Evolutionary conservation across 2,888 invertebrate genomes (phyloP), one percentile per base, ranked within the genome.

Genomic region (Eupeodes luniger): DNA sequence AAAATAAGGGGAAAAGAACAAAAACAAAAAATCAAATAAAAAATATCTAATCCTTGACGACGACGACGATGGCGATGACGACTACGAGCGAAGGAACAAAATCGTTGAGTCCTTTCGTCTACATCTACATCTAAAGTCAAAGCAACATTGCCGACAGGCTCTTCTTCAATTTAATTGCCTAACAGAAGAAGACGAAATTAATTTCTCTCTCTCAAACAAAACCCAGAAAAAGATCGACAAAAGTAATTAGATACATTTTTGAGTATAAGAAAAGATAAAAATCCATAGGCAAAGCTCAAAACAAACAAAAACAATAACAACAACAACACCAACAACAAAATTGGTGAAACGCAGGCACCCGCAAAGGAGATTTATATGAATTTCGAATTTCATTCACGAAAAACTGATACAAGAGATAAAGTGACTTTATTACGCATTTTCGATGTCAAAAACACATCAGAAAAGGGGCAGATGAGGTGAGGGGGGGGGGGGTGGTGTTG

Each of bases 181-280:
- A 9, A 19, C 10, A 70, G 12, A 19, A 53, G 64, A 59, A 19
- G 61, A 79, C 61, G 79, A 81, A 81, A 85, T 81, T 81, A 85
- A 85, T 85, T 85, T 76, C 66, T 59, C 76, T 9, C 27, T 27
- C 27, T 3, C 27, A 27, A 27, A 27, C 40, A 40, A 40, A 40
- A 4, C 40, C 40, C 40, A 9, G 5, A 40, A 40, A 40, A 78
- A 64, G 10, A 40, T 74, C 27, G 49, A 61, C 40, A 57, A 81
- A 81, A 53, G 70, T 77, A 85, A 85, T 81, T 85, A 85, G 70
- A 81, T 85, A 81, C 81, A 72, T 66, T 81, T 81, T 85, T 81
- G 72, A 81, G 77, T 27, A 10, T 16, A 27, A 44, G 44, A 72
- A 19, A 19, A 57, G 70, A 70, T 40, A 36, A n/a, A 55, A 11